Conservation (phyloP, 1,140 invertebrate species). For the Tetramorium simillimum region DNA sequence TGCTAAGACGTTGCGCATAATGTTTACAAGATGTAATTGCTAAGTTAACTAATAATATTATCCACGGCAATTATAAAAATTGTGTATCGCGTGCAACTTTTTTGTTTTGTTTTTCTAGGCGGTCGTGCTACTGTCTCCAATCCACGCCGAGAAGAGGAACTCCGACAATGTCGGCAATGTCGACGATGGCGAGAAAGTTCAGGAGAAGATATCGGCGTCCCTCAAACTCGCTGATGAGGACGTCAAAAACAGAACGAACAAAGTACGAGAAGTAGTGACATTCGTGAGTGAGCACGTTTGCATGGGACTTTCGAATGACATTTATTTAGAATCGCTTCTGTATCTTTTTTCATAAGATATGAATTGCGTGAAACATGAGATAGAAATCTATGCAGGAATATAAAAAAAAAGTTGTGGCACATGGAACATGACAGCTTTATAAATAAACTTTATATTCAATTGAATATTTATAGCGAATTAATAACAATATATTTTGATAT, state of each 20-base stretch:
- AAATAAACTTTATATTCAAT: background rate
- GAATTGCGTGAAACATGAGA: background rate
- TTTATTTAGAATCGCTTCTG: background rate
- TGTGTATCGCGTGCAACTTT: background rate
- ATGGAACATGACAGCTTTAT: background rate
- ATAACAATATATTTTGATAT: background rate
- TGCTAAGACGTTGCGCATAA: background rate
- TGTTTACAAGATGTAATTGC: background rate
- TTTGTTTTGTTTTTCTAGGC: slow-evolving; percentile 57
- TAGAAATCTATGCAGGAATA: background rate
- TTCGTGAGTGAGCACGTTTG: slow-evolving; percentile 59
- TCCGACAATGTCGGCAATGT: slow-evolving; percentile 67
- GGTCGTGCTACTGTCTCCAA: slow-evolving; percentile 69
- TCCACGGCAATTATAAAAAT: background rate
- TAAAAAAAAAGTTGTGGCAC: background rate
- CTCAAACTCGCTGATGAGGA: slow-evolving; percentile 77
- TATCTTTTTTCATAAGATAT: background rate
- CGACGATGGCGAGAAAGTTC: slow-evolving; percentile 72
- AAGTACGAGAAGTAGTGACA: slow-evolving; percentile 68
- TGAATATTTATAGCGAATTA: background rate
- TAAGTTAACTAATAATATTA: background rate
- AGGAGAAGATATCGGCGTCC: slow-evolving; percentile 83
- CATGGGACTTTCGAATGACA: slow-evolving; percentile 2
- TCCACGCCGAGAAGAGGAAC: slow-evolving; percentile 65
- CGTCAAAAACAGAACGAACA: slow-evolving; percentile 84